A percentile compares a stretch with the other conserved stretches of the same genome.
Evolutionary conservation across 2,797 vertebrate genomes (phyloP).

Genomic region (Holocentrus rufus): DNA sequence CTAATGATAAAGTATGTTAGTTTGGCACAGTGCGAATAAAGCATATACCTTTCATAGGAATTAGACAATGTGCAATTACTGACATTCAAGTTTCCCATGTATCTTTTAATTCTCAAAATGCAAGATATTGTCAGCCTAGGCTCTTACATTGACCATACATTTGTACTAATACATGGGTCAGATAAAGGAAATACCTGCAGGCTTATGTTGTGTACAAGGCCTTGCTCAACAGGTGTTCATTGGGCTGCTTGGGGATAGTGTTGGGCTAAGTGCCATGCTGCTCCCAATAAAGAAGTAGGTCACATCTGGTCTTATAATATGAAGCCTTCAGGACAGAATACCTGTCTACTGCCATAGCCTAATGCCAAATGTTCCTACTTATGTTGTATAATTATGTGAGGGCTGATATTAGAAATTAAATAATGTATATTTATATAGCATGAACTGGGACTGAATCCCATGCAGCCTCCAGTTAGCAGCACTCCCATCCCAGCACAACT

Average conservation of each 20-base stretch:
- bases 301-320: conserved; percentile 76
- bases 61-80: not conserved
- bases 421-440: not conserved
- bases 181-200: conserved; percentile 31
- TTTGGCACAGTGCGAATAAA: too few relatives aligned
- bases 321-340: conserved; percentile 60
- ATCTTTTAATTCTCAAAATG: not conserved
- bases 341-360: conserved; percentile 40
- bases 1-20: not conserved
- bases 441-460: not conserved
- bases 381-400: conserved; percentile 25
- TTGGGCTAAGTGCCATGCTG: conserved; percentile 55
- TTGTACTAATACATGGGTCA: not conserved
- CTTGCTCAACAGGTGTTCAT: conserved; percentile 69
- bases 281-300: conserved; percentile 79
- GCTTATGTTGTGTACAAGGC: conserved; percentile 39
- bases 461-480: not conserved
- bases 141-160: not conserved
- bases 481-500: not conserved
- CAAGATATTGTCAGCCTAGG: not conserved
- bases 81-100: not conserved
- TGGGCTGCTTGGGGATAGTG: conserved; percentile 56
- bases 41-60: not conserved
- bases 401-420: conserved; percentile 2
- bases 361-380: conserved; percentile 27